phyloP scores from a whole-genome alignment of 2,113 vertebrate genomes.

The Delphinapterus leucas region DNA sequence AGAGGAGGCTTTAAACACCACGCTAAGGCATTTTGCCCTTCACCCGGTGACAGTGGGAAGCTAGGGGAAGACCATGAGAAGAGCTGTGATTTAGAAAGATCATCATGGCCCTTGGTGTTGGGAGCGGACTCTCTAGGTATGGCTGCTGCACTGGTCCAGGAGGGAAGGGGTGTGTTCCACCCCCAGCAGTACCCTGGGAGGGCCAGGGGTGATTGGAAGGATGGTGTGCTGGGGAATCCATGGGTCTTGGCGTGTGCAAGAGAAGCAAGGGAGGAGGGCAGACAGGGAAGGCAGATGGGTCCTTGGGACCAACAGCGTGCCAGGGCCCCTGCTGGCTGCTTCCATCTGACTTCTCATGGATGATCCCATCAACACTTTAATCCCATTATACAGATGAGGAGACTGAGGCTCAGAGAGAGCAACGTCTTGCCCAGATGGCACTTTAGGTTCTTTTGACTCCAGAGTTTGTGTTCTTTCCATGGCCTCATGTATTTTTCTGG shows the following conservation, averaged over 20 bases:
- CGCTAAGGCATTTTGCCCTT: not conserved
- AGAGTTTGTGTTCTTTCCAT: not conserved
- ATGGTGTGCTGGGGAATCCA: not conserved
- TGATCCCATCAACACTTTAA: not conserved
- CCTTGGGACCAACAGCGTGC: not conserved
- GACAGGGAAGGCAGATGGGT: not conserved
- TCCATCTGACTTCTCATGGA: not conserved
- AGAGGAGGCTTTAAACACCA: not conserved
- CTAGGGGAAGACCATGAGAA: not conserved
- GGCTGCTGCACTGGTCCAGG: not conserved
- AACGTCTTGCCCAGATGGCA: not conserved
- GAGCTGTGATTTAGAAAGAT: not conserved
- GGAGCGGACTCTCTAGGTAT: not conserved
- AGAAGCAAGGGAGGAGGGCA: not conserved
- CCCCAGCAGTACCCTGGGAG: not conserved
- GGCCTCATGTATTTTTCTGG: not conserved
- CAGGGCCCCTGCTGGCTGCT: not conserved
- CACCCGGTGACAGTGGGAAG: not conserved
- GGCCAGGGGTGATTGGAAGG: not conserved
- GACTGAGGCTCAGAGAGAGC: not conserved
- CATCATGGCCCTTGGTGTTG: fast-evolving
- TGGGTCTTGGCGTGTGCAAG: not conserved
- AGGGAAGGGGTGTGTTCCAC: not conserved
- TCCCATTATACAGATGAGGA: not conserved
- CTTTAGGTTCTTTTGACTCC: not conserved